phyloP scores from a whole-genome alignment of 2,888 invertebrate genomes.

The Scrobipalpa costella region DNA sequence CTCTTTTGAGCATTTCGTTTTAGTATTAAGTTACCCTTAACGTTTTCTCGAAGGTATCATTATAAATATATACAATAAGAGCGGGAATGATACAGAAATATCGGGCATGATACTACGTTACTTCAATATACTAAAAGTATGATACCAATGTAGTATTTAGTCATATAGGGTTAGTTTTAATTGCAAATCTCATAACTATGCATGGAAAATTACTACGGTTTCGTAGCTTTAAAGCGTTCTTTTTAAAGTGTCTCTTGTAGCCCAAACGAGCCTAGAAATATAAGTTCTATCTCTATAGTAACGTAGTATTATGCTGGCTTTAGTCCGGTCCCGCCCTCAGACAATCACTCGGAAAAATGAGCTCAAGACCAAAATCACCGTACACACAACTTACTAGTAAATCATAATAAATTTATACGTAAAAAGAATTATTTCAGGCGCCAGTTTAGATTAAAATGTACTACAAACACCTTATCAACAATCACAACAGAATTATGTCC shows the following conservation, averaged over 20 bases:
- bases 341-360: slow-evolving; percentile 56
- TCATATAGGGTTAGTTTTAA: too few species aligned
- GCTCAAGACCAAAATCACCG: slow-evolving; percentile 53
- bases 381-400: slow-evolving; percentile 27
- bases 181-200: too few species aligned
- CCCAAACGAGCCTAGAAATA: too few species aligned
- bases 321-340: slow-evolving; percentile 58
- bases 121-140: slow-evolving; percentile 29
- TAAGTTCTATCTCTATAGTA: slow-evolving; percentile 40
- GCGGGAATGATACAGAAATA: slow-evolving; percentile 69
- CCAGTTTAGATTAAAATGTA: neutral
- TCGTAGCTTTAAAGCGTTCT: too few species aligned
- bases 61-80: slow-evolving; percentile 60
- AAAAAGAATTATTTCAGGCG: neutral
- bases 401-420: neutral
- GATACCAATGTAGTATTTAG: too few species aligned
- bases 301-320: slow-evolving; percentile 56
- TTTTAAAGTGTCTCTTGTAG: too few species aligned
- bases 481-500: slow-evolving; percentile 23
- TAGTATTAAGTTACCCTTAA: slow-evolving; percentile 44
- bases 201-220: too few species aligned
- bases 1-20: slow-evolving; percentile 66
- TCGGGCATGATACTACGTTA: slow-evolving; percentile 60
- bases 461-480: neutral
- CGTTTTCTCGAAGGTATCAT: slow-evolving; percentile 61